Evolutionary conservation across 2,888 invertebrate genomes (phyloP).

Genomic region (Dasypolia templi): DNA sequence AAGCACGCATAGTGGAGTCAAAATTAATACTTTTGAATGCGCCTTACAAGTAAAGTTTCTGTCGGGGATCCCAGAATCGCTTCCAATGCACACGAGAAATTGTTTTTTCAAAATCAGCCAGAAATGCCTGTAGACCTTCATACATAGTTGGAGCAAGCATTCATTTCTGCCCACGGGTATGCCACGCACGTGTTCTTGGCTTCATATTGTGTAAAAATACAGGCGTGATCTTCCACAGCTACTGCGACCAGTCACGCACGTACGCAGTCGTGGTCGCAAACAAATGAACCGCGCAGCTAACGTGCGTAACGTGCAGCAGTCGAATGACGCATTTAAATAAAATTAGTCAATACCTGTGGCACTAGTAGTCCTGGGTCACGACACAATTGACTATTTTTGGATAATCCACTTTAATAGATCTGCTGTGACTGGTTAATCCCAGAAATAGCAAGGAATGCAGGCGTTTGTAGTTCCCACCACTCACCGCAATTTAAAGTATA

Average conservation of each 20-base stretch:
- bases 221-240: background rate
- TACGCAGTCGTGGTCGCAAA: background rate
- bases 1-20: too few species aligned
- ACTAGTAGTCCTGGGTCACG: constrained; percentile 78
- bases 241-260: background rate
- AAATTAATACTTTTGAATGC: too few species aligned
- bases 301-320: background rate
- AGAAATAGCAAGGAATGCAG: too few species aligned
- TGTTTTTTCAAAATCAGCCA: background rate
- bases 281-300: background rate
- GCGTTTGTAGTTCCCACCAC: background rate
- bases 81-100: background rate
- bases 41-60: too few species aligned
- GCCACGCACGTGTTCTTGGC: background rate
- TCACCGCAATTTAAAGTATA: too few species aligned
- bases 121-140: background rate
- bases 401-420: too few species aligned
- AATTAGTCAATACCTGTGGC: constrained; percentile 40
- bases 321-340: background rate
- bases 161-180: background rate
- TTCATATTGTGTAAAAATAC: background rate
- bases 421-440: background rate
- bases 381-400: background rate
- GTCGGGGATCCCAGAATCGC: background rate
- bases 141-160: background rate